Percentiles rank a stretch among this genome's conserved stretches.
Conservation (phyloP, 2,797 vertebrate species). For the Dryobates pubescens region DNA sequence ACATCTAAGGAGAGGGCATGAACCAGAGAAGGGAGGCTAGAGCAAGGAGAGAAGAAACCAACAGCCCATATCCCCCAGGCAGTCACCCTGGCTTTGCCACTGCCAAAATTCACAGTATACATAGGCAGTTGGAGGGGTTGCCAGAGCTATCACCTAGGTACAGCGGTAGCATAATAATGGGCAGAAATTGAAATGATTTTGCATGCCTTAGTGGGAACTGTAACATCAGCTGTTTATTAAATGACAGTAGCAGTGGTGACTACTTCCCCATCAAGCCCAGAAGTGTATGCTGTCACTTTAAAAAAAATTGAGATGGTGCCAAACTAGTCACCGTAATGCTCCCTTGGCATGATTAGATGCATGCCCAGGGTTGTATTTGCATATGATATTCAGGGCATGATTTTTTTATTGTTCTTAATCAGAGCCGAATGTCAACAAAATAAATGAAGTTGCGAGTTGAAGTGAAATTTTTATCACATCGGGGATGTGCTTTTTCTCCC, state of each 20-base stretch:
- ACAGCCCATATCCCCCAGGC: not conserved
- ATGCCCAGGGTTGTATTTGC: slow-evolving; percentile 97
- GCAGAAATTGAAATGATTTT: slow-evolving; percentile 74
- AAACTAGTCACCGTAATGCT: slow-evolving; percentile 90
- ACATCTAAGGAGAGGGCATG: accelerated
- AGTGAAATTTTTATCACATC: slow-evolving; percentile 99
- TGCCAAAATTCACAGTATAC: slow-evolving; percentile 39
- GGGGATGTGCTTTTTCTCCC: slow-evolving; percentile 95
- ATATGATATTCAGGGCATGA: slow-evolving; percentile 98
- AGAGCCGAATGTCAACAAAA: slow-evolving; percentile 99
- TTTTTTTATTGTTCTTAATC: slow-evolving; percentile 99
- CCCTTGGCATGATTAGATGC: slow-evolving; percentile 97
- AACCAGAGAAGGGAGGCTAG: not conserved
- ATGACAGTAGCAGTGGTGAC: slow-evolving; percentile 77
- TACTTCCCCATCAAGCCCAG: slow-evolving; percentile 77
- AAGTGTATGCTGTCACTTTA: slow-evolving; percentile 90
- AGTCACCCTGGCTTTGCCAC: not conserved
- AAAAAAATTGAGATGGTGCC: slow-evolving; percentile 88
- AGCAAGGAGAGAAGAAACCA: not conserved
- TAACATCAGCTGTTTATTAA: slow-evolving; percentile 82
- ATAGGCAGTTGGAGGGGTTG: not conserved
- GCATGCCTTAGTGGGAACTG: slow-evolving; percentile 70
- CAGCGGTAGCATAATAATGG: slow-evolving; percentile 65
- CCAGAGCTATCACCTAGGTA: slow-evolving; percentile 67
- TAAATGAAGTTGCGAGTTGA: slow-evolving; percentile 99